Evolutionary conservation across 2,797 vertebrate species (phyloP).

Genomic region (Columba guinea): DNA sequence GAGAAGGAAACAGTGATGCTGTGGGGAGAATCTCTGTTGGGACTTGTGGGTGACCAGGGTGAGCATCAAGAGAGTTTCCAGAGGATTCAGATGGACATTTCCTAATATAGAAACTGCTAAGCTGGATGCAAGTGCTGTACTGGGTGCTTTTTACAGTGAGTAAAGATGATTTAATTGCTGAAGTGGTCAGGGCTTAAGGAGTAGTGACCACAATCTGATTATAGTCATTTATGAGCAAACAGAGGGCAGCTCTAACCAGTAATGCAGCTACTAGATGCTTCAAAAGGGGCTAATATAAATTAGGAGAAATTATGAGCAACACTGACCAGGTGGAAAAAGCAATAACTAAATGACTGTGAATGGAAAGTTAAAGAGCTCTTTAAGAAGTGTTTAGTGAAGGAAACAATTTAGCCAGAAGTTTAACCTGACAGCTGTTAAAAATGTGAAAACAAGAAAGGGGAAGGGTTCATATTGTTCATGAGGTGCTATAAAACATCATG

Average conservation of each 20-base stretch:
- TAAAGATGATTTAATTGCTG: neutral
- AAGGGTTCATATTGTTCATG: neutral
- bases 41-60: fast-evolving
- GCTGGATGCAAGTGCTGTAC: neutral
- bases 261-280: neutral
- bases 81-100: neutral
- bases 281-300: neutral
- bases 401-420: neutral
- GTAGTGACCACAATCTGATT: neutral
- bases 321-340: conserved; percentile 38
- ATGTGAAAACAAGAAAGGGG: neutral
- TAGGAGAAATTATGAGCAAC: neutral
- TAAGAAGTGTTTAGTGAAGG: neutral
- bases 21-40: neutral
- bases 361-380: conserved; percentile 1
- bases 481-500: neutral
- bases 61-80: neutral
- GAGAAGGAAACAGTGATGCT: neutral
- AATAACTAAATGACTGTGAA: conserved; percentile 18
- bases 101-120: neutral
- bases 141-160: neutral
- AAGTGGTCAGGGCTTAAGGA: neutral
- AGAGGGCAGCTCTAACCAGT: neutral
- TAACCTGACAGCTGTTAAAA: neutral
- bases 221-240: neutral